These are phyloP conservation scores for Bombus turneri DNA, from an alignment of 1,140 invertebrate species.

Conservation along the genomic window DNA sequence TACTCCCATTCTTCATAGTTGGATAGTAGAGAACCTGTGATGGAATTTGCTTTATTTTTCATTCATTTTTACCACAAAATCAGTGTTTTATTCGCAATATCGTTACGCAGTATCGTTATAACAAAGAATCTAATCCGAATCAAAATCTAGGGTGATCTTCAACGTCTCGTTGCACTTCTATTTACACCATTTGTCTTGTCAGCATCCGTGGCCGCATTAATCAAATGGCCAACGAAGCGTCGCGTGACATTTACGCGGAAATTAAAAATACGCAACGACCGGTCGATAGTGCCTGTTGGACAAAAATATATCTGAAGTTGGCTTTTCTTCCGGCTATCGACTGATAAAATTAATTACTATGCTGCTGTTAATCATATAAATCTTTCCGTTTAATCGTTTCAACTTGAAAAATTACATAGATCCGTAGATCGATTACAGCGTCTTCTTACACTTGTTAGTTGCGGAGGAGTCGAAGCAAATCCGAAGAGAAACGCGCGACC, in stretches of 20 bases:
- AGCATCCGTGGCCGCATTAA: background rate
- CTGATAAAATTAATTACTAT: background rate
- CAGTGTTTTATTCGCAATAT: too few relatives aligned
- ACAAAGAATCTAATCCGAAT: too few relatives aligned
- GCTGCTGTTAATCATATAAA: background rate
- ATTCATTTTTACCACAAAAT: too few relatives aligned
- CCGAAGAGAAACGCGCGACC: background rate
- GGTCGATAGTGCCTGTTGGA: conserved; percentile 1
- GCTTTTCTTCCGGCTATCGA: background rate
- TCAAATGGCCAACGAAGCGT: background rate
- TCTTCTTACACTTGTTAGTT: background rate
- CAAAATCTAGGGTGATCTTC: background rate
- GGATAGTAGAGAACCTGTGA: too few relatives aligned
- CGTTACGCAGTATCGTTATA: too few relatives aligned
- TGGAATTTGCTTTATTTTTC: too few relatives aligned
- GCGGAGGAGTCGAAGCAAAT: background rate
- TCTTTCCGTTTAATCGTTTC: background rate
- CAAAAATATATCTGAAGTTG: conserved; percentile 28
- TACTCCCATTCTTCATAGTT: too few relatives aligned
- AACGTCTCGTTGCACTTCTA: background rate
- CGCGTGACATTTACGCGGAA: conserved; percentile 26
- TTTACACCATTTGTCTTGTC: background rate
- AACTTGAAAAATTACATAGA: background rate
- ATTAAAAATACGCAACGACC: conserved; percentile 31
- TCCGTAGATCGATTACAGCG: background rate